Conservation (phyloP, 2,888 invertebrate genomes). For the Patella depressa region DNA sequence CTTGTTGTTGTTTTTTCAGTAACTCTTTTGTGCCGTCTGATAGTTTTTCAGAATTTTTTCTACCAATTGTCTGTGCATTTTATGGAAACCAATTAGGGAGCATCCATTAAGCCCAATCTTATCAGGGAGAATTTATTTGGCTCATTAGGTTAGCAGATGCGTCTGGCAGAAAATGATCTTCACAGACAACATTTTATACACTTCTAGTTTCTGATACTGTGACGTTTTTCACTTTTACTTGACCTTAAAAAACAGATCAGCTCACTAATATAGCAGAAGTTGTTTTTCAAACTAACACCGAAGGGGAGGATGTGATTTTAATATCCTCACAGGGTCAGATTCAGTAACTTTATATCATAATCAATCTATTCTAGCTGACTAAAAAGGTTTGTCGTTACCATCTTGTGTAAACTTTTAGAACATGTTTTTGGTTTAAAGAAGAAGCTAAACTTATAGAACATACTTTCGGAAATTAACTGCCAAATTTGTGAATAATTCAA, state of each 20-base stretch:
- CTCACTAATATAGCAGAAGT: background rate
- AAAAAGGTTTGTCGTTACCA: too few species aligned
- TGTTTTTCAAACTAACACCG: background rate
- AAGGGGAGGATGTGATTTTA: background rate
- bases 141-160: conserved; percentile 5
- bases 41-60: background rate
- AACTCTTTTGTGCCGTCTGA: too few species aligned
- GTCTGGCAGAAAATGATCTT: conserved; percentile 9
- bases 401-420: too few species aligned
- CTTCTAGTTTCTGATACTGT: background rate
- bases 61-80: conserved; percentile 9
- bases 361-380: too few species aligned
- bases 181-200: background rate
- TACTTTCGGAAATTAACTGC: too few species aligned
- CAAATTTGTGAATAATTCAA: too few species aligned
- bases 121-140: conserved; percentile 9
- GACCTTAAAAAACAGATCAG: conserved; percentile 7
- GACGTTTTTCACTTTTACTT: background rate
- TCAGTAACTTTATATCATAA: too few species aligned
- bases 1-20: too few species aligned
- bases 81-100: conserved; percentile 8
- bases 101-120: background rate
- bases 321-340: too few species aligned
- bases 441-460: too few species aligned
- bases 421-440: too few species aligned